These are phyloP conservation scores for Sceloporus tristichus DNA, from an alignment of 2,113 vertebrate genomes.

Conservation along the genomic window DNA sequence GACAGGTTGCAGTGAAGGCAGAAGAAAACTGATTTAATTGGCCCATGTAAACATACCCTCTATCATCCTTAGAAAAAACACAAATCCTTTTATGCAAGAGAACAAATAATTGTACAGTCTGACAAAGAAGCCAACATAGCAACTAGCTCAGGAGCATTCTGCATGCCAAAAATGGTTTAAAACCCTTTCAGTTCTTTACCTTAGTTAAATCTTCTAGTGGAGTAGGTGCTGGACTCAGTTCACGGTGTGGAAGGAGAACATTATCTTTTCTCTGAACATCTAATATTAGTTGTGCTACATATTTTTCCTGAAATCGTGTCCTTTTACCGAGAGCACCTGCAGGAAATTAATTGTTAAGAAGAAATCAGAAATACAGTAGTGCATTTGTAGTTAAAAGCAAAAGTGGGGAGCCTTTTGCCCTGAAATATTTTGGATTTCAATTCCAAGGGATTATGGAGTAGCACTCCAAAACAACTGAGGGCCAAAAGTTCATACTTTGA, in stretches of 20 bases:
- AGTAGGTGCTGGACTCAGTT: conserved; percentile 83
- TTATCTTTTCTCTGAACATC: conserved; percentile 84
- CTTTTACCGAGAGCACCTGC: conserved; percentile 95
- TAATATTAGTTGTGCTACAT: conserved; percentile 92
- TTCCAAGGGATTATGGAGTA: neutral
- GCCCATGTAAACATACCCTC: neutral
- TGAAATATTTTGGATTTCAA: neutral
- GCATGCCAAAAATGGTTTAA: conserved; percentile 15
- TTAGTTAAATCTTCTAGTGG: conserved; percentile 84
- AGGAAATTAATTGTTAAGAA: conserved; percentile 14
- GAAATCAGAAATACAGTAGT: neutral
- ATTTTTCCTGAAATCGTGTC: conserved; percentile 93
- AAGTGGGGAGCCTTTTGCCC: neutral
- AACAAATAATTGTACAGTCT: neutral
- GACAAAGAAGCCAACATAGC: neutral
- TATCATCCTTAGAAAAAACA: neutral
- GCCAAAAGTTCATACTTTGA: neutral
- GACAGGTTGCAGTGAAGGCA: no score
- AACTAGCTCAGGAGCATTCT: neutral
- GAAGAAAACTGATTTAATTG: no score
- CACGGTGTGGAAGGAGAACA: conserved; percentile 54
- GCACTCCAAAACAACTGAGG: neutral
- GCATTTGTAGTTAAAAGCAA: no score
- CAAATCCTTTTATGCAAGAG: neutral
- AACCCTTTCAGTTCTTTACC: conserved; percentile 74